Conservation (phyloP, 2,888 invertebrate genomes). For the Eristalis arbustorum region DNA sequence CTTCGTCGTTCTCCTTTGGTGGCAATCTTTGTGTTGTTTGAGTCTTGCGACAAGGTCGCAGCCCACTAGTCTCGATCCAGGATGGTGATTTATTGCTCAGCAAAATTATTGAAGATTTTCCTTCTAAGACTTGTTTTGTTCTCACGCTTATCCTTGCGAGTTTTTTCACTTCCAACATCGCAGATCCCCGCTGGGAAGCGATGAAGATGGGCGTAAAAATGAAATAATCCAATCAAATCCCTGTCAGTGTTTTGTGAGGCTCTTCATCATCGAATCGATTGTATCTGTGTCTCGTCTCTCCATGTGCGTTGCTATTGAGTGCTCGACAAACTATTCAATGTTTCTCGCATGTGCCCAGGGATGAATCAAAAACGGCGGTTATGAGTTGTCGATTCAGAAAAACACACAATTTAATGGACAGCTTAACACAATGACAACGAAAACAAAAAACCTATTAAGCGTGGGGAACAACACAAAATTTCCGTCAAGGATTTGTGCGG, state of each 20-base stretch:
- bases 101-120: constrained; percentile 25
- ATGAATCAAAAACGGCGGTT: background rate
- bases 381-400: constrained; percentile 52
- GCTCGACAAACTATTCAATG: too few species aligned
- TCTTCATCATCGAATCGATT: constrained; percentile 13
- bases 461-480: background rate
- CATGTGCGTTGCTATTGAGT: too few species aligned
- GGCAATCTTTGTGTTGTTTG: constrained; percentile 21
- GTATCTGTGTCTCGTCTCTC: background rate
- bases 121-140: background rate
- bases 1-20: background rate
- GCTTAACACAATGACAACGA: background rate
- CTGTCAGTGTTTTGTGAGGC: constrained; percentile 11
- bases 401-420: constrained; percentile 29
- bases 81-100: constrained; percentile 44
- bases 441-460: too few species aligned
- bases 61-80: background rate
- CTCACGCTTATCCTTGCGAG: background rate
- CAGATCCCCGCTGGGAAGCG: background rate
- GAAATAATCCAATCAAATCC: constrained; percentile 46
- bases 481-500: background rate
- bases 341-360: background rate
- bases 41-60: constrained; percentile 52
- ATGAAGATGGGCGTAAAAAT: background rate
- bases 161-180: background rate